phyloP scores from a whole-genome alignment of 2,113 vertebrate genomes.

The Columbina picui region DNA sequence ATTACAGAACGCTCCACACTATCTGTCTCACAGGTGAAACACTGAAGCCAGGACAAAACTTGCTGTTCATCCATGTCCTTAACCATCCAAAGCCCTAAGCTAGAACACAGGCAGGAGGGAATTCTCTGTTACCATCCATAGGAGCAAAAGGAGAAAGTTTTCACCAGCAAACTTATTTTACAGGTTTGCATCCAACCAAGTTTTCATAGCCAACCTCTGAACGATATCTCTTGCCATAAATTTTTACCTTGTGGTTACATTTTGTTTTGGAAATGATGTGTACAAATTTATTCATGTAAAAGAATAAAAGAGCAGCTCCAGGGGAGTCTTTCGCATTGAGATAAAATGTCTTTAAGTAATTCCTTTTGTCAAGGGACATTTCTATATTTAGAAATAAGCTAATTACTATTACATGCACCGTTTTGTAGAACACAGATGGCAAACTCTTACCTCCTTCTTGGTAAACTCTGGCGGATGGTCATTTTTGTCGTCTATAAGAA shows the following conservation, averaged over 20 bases:
- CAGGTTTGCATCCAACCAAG: not conserved
- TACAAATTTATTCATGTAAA: not conserved
- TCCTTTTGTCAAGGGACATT: not conserved
- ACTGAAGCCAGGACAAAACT: not conserved
- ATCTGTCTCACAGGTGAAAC: not conserved
- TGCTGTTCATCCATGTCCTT: not conserved
- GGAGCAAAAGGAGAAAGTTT: not conserved
- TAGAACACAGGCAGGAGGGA: not conserved
- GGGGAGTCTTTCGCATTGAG: not conserved
- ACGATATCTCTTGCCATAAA: not conserved
- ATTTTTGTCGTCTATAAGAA: constrained; percentile 96
- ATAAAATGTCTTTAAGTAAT: not conserved
- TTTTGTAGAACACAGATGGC: not conserved
- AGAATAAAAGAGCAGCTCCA: not conserved
- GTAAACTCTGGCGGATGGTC: constrained; percentile 97
- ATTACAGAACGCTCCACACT: not conserved
- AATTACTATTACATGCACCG: not conserved
- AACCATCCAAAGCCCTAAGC: not conserved
- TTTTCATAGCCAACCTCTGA: not conserved
- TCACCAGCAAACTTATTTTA: not conserved
- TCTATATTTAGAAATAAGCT: not conserved
- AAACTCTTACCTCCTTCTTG: constrained; percentile 88
- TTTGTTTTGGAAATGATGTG: not conserved
- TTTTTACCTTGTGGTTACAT: not conserved
- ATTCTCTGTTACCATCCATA: not conserved